These are phyloP conservation scores for Neopipo cinnamomea DNA, from an alignment of 2,113 vertebrate genomes.

Conservation along the genomic window DNA sequence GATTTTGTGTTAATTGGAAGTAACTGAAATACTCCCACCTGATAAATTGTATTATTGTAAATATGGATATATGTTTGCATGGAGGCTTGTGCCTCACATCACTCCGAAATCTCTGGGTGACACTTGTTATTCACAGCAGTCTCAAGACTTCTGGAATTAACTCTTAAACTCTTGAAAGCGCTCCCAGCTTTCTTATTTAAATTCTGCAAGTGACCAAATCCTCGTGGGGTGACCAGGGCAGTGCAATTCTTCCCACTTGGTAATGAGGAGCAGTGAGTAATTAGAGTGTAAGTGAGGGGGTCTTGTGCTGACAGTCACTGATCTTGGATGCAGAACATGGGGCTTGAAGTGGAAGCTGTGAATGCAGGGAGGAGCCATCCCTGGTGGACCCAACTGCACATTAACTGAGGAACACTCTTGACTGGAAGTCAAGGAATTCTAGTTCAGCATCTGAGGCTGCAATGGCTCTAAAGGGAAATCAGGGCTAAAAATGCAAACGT, in stretches of 20 bases:
- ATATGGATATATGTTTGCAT: too few species aligned
- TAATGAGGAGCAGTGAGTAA: conserved; percentile 54
- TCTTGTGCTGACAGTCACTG: conserved; percentile 15
- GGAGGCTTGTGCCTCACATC: too few species aligned
- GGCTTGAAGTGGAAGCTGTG: not conserved
- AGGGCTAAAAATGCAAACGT: conserved; percentile 21
- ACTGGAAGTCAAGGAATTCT: conserved; percentile 32
- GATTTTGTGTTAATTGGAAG: not conserved
- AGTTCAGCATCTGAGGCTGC: conserved; percentile 10
- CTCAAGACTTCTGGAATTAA: not conserved
- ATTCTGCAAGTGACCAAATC: not conserved
- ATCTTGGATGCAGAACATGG: not conserved
- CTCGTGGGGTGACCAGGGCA: not conserved
- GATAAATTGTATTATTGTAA: not conserved
- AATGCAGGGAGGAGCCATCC: conserved; percentile 1
- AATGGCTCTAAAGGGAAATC: not conserved
- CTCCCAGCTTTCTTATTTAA: not conserved
- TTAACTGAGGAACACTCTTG: conserved; percentile 27
- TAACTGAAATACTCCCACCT: not conserved
- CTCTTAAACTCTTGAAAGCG: not conserved
- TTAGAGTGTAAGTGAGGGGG: conserved; percentile 44
- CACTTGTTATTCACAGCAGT: rapidly evolving
- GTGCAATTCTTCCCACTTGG: not conserved
- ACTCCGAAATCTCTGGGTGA: not conserved
- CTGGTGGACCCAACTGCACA: conserved; percentile 12